Evolutionary conservation across 1,140 invertebrate species (phyloP).

Genomic region (Micrasema minimum): DNA sequence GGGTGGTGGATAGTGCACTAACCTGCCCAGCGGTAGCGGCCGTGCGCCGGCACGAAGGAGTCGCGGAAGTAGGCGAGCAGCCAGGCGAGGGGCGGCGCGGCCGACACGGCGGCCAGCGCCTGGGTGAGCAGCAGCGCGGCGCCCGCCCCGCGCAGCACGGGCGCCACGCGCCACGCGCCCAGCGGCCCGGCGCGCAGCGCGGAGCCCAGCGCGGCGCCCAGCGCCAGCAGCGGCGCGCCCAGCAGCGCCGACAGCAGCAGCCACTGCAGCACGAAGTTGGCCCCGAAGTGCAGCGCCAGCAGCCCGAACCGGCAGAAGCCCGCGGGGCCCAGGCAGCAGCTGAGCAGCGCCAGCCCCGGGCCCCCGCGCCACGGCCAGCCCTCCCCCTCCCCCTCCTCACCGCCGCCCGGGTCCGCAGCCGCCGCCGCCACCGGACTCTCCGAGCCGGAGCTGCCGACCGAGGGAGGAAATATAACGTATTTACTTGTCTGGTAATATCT

Average conservation of each 20-base stretch:
- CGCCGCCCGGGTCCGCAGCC: slow-evolving; percentile 1
- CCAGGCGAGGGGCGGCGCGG: slow-evolving; percentile 88
- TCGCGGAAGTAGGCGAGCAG: slow-evolving; percentile 89
- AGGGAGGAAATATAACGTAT: slow-evolving; percentile 7
- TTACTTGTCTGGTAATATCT: slow-evolving; percentile 33
- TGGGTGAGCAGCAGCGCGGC: slow-evolving; percentile 83
- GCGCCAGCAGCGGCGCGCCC: slow-evolving; percentile 86
- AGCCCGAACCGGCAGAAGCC: slow-evolving; percentile 90
- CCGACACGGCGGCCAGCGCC: slow-evolving; percentile 86
- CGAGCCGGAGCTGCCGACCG: slow-evolving; percentile 38
- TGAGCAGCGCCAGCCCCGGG: slow-evolving; percentile 82
- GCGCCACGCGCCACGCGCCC: slow-evolving; percentile 93
- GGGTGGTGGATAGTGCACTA: no score
- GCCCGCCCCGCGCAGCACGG: slow-evolving; percentile 89
- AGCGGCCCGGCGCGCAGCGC: slow-evolving; percentile 85
- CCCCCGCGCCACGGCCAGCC: slow-evolving; percentile 85
- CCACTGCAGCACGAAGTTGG: slow-evolving; percentile 91
- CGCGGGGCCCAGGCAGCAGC: slow-evolving; percentile 87
- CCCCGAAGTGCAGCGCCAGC: slow-evolving; percentile 89
- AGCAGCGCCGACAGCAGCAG: slow-evolving; percentile 83
- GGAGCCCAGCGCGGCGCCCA: slow-evolving; percentile 87
- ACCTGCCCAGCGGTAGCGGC: slow-evolving; percentile 84
- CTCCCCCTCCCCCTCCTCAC: slow-evolving; percentile 46
- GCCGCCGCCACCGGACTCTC: not conserved
- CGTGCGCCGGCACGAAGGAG: slow-evolving; percentile 83